Percentiles rank a stretch among this genome's conserved stretches.
Conservation (phyloP, 1,140 invertebrate genomes). For the Dendroctonus ponderosae region DNA sequence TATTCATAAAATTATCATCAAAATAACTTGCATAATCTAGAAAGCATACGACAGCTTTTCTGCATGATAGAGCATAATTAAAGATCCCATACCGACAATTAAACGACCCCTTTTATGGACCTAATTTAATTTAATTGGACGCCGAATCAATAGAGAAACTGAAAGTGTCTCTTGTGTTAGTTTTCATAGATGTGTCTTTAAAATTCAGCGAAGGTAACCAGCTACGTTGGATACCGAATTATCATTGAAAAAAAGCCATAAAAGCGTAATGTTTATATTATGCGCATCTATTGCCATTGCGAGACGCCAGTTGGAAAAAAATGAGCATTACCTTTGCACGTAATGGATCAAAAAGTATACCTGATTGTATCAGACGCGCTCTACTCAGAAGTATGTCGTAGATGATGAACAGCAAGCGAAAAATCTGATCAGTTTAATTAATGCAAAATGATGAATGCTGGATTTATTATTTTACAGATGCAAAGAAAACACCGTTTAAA, state of each 20-base stretch:
- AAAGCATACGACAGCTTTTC: not conserved
- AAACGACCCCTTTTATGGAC: constrained; percentile 10
- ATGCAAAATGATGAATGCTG: no score
- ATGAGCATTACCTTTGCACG: not conserved
- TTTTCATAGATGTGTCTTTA: constrained; percentile 15
- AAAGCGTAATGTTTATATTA: constrained; percentile 16
- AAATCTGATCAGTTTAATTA: no score
- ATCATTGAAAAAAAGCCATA: constrained; percentile 14
- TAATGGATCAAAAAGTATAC: not conserved
- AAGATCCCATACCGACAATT: not conserved
- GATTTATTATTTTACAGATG: no score
- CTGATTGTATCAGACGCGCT: no score
- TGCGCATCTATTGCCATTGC: constrained; percentile 7
- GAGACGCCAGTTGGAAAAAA: constrained; percentile 8
- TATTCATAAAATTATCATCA: constrained; percentile 3
- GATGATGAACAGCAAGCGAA: no score
- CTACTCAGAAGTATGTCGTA: no score
- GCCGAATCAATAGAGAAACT: constrained; percentile 13
- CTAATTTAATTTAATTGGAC: constrained; percentile 15
- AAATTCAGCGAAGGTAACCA: constrained; percentile 14
- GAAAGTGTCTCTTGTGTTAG: constrained; percentile 10
- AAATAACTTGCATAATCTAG: constrained; percentile 4
- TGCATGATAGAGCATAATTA: constrained; percentile 14
- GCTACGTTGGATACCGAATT: constrained; percentile 7
- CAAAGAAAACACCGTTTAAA: no score